A percentile compares a stretch with the other conserved stretches of the same genome.
phyloP scores from a whole-genome alignment of 2,888 invertebrate species.

The Synanthedon formicaeformis region DNA sequence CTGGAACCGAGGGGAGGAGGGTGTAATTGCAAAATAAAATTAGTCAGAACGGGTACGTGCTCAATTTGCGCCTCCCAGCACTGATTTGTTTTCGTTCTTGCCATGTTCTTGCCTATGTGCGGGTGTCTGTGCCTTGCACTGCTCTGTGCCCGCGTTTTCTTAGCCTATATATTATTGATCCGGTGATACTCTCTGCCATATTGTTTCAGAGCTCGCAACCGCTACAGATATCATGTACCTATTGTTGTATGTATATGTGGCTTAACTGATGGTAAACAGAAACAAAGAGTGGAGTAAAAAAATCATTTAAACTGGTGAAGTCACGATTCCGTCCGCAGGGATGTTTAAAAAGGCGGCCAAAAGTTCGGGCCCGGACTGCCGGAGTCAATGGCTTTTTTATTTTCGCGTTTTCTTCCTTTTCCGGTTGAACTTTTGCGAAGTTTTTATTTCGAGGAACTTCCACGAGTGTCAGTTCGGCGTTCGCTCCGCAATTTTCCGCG shows the following conservation, averaged over 20 bases:
- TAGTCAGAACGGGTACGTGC: slow-evolving; percentile 70
- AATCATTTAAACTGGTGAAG: slow-evolving; percentile 25
- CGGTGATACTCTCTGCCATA: slow-evolving; percentile 40
- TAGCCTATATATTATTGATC: slow-evolving; percentile 69
- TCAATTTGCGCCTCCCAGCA: slow-evolving; percentile 68
- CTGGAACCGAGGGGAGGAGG: slow-evolving; percentile 25
- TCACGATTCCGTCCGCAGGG: slow-evolving; percentile 46
- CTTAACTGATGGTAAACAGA: background rate
- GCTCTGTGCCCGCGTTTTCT: slow-evolving; percentile 41
- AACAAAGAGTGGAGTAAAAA: background rate
- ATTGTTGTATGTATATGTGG: background rate
- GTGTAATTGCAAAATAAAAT: slow-evolving; percentile 72
- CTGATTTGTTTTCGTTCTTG: slow-evolving; percentile 67
- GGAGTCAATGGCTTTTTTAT: slow-evolving; percentile 69
- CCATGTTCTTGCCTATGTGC: slow-evolving; percentile 33
- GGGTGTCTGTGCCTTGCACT: slow-evolving; percentile 20
- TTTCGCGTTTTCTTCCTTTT: slow-evolving; percentile 60
- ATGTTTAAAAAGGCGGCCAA: slow-evolving; percentile 55
- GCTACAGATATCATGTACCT: background rate
- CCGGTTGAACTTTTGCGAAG: slow-evolving; percentile 63
- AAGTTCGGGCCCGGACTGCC: slow-evolving; percentile 51
- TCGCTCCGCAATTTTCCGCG: slow-evolving; percentile 62
- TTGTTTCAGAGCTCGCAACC: slow-evolving; percentile 27
- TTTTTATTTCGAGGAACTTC: slow-evolving; percentile 64
- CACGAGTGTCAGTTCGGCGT: slow-evolving; percentile 66